A percentile compares a stretch with the other conserved stretches of the same genome.
These are phyloP conservation scores for Brevimyrus niger DNA, from an alignment of 2,113 vertebrate genomes.

Conservation along the genomic window DNA sequence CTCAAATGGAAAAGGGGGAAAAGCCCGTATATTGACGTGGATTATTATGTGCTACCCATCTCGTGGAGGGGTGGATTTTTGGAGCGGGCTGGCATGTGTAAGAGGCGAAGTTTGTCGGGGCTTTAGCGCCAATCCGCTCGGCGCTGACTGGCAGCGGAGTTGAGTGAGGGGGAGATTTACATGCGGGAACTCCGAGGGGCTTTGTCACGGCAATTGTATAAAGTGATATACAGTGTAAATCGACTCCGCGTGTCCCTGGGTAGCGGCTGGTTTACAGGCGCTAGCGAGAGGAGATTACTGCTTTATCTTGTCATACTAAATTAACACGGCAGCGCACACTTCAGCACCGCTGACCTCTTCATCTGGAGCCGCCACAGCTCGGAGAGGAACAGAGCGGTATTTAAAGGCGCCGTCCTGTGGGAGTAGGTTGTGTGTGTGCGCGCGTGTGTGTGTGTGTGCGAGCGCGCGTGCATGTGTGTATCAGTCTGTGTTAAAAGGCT, in stretches of 20 bases:
- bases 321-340: slow-evolving; percentile 73
- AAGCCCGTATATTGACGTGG: slow-evolving; percentile 65
- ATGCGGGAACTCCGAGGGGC: slow-evolving; percentile 60
- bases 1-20: slow-evolving; percentile 57
- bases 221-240: slow-evolving; percentile 81
- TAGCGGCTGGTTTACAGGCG: slow-evolving; percentile 63
- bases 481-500: slow-evolving; percentile 3
- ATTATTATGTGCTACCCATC: slow-evolving; percentile 75
- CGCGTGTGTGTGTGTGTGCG: background rate
- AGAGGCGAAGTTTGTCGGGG: slow-evolving; percentile 55
- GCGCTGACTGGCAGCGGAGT: slow-evolving; percentile 62
- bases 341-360: slow-evolving; percentile 86
- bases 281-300: slow-evolving; percentile 74
- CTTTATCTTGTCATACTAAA: slow-evolving; percentile 97
- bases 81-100: slow-evolving; percentile 52
- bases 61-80: slow-evolving; percentile 42
- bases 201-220: slow-evolving; percentile 79
- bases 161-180: slow-evolving; percentile 70
- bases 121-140: slow-evolving; percentile 52
- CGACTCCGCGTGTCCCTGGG: slow-evolving; percentile 67
- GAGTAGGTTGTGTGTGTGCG: background rate
- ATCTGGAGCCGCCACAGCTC: slow-evolving; percentile 71
- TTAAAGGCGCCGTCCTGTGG: slow-evolving; percentile 41
- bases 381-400: slow-evolving; percentile 52
- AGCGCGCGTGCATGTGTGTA: background rate